Evolutionary conservation across 2,888 invertebrate genomes (phyloP), one percentile per base, ranked within the genome.

Genomic region (Nomada fucata): DNA sequence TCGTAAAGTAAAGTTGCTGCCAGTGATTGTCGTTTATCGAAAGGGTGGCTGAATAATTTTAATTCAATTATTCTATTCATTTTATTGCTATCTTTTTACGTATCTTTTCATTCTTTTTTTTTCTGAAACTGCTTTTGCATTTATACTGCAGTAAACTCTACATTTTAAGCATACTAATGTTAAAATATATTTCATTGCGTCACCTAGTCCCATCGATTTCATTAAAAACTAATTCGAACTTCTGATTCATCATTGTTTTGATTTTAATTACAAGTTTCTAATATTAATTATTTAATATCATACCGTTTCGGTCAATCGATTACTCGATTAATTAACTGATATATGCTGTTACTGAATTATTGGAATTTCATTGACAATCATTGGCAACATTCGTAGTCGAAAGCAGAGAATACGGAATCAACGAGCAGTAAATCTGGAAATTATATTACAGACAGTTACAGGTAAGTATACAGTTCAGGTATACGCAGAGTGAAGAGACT

Each of bases 381-480:
- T 64, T 63, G 68, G 36, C 79, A 79, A 76, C 63, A 64, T 26
- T 52, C 47, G 44, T 18, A 59, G 4, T 44, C 20, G 53, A 60
- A 73, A 74, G 61, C 65, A 26, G 23, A 74, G 13, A 69, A 50
- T 60, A 64, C 29, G 47, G 44, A 52, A 11, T 67, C 63, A 75
- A 69, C 64, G 29, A 53, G 44, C 36, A 64, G 59, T 59, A 76
- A 50, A 78, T 52, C 53, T 50, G 55, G 53, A 81, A 78, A 42
- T 69, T 73, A 79, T 60, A 23, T 18, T 79, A 82, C 79, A 79
- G 26, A 79, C 18, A 79, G 55, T 23, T n/a, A 29, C 47, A 60
- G n/a, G 20, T 79, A 29, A 60, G 42, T 47, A 70, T 52, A 68
- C n/a, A 29, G 18, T 73, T n/a, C 9, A 4, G 18, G n/a, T 79